Evolutionary conservation across 2,797 vertebrate genomes (phyloP).

Genomic region (Brachymystax lenok): DNA sequence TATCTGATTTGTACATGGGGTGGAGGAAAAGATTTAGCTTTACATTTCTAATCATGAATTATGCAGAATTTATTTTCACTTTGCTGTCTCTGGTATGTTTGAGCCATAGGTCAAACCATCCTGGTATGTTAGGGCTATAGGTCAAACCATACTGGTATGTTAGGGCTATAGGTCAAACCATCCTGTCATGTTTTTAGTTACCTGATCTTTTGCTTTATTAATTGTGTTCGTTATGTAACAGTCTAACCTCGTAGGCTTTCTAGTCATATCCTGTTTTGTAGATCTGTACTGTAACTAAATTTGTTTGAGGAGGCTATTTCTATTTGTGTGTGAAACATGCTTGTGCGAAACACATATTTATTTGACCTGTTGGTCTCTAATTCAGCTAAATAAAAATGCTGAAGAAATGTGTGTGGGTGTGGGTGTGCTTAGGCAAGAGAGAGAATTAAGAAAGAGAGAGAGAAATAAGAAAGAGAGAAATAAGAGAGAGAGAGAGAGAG

Average conservation of each 20-base stretch:
- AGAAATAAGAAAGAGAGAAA: slow-evolving; percentile 12
- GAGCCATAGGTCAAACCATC: no score
- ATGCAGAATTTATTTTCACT: neutral
- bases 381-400: slow-evolving; percentile 14
- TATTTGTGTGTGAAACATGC: neutral
- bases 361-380: neutral
- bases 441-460: slow-evolving; percentile 4
- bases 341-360: neutral
- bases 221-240: neutral
- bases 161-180: no score
- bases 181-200: neutral
- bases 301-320: neutral
- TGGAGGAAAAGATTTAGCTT: neutral
- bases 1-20: neutral
- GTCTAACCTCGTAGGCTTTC: neutral
- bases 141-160: no score
- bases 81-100: neutral
- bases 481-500: slow-evolving; percentile 12
- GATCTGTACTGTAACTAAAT: neutral
- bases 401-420: neutral
- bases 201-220: neutral
- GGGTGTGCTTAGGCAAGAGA: neutral
- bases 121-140: no score
- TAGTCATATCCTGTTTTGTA: neutral
- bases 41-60: neutral